Evolutionary conservation across 2,797 vertebrate species (phyloP).

Genomic region (Streptopelia turtur): DNA sequence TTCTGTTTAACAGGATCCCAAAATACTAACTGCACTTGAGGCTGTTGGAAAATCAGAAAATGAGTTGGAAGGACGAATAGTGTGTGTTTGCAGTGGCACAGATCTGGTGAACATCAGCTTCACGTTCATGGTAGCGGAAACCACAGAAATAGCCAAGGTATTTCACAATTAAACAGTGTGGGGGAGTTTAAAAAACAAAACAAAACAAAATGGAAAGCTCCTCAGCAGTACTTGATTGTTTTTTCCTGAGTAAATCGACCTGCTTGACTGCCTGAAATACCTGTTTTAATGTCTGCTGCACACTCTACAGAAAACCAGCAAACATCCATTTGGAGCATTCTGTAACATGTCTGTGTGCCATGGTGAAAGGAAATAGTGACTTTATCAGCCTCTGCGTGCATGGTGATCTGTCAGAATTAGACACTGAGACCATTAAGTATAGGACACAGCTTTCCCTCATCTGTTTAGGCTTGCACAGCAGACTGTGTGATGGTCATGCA

Average conservation of each 20-base stretch:
- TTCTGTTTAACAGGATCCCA: constrained; percentile 88
- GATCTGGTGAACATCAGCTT: constrained; percentile 98
- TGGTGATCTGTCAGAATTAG: neutral
- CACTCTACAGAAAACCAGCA: neutral
- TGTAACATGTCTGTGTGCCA: neutral
- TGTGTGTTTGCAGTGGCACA: constrained; percentile 94
- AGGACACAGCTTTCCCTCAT: neutral
- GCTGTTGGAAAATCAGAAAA: constrained; percentile 89
- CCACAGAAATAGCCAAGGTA: constrained; percentile 91
- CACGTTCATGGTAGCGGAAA: constrained; percentile 96
- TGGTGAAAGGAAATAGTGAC: neutral
- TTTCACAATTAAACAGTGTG: neutral
- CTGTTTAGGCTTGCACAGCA: neutral
- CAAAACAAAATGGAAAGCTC: neutral
- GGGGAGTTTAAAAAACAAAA: neutral
- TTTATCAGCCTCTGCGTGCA: neutral
- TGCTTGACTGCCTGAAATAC: neutral
- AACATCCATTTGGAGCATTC: neutral
- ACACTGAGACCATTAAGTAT: neutral
- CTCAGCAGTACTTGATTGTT: neutral
- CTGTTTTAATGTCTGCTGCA: neutral
- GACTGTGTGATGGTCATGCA: accelerated
- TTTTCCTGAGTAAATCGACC: neutral
- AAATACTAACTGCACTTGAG: constrained; percentile 92
- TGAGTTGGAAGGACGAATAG: constrained; percentile 92